Base-by-base conservation (phyloP, 1,140 invertebrate genomes). In the Camponotus pennsylvanicus region DNA sequence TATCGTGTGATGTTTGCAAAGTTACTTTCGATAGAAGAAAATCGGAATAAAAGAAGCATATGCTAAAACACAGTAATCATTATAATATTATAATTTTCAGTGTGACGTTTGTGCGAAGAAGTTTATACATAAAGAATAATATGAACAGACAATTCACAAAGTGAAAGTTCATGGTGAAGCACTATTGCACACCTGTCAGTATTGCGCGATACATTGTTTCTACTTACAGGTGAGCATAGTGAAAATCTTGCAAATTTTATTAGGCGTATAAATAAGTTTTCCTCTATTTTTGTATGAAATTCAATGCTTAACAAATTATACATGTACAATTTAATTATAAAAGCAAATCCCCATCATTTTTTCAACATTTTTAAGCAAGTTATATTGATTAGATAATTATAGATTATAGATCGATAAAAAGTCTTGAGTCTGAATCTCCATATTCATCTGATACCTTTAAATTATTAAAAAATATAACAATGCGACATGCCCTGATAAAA, bases 221-320 rank as follows among this genome's bases (percentile, higher is more conserved):
- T 86, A 82, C 27, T 13, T 87, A 32, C 63, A 93, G 63, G 91
- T 94, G 7, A 73, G 77, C 5, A 11, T 75, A 6, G 6, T 34
- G 13, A n/a, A 61, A 21, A 21, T 49, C 32, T 13, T 32, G n/a
- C 8, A 61, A 32, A 61, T 61, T 27, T 27, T 27, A 27, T 27
- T 27, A 27, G 27, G 27, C 27, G 27, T 27, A 27, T 27, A 27
- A 27, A 27, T 27, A 27, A 27, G 27, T 27, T 27, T 27, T 27
- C 27, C 27, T 27, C 27, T 27, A 27, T 27, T 27, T 27, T 27
- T 27, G 27, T 27, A 27, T 27, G 27, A 27, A 27, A 27, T 27
- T 27, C 27, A 27, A 27, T 27, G 27, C 27, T 27, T 27, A 27
- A 27, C 27, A 27, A 27, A 27, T 27, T 27, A 27, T 27, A 27